Evolutionary conservation across 2,888 invertebrate genomes (phyloP).

Genomic region (Tyria jacobaeae): DNA sequence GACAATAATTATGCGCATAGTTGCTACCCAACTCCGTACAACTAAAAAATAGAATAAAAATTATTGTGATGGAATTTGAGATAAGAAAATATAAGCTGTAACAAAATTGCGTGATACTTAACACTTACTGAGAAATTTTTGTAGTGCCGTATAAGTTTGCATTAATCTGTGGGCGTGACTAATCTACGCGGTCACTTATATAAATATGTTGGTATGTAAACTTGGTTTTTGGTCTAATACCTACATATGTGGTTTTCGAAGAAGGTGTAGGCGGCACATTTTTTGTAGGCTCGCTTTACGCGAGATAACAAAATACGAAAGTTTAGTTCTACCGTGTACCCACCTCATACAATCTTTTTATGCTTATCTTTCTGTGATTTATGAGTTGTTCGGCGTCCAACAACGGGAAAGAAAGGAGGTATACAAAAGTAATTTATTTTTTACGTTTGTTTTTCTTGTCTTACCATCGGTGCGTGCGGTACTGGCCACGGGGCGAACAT

Average conservation of each 20-base stretch:
- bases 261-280: conserved; percentile 75
- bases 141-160: conserved; percentile 26
- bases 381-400: conserved; percentile 84
- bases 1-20: conserved; percentile 38
- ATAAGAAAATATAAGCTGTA: conserved; percentile 38
- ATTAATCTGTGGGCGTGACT: conserved; percentile 40
- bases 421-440: conserved; percentile 87
- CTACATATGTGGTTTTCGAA: conserved; percentile 64
- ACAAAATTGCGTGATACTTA: conserved; percentile 46
- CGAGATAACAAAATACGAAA: conserved; percentile 85
- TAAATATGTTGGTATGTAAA: conserved; percentile 26
- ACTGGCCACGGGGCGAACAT: conserved; percentile 81
- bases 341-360: conserved; percentile 86
- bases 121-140: conserved; percentile 48
- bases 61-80: conserved; percentile 46
- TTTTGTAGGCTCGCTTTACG: conserved; percentile 75
- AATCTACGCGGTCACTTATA: conserved; percentile 38
- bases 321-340: conserved; percentile 84
- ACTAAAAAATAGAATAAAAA: conserved; percentile 41
- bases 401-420: conserved; percentile 85
- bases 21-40: conserved; percentile 22
- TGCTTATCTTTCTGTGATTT: conserved; percentile 87
- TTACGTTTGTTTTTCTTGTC: conserved; percentile 85
- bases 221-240: conserved; percentile 47
- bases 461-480: conserved; percentile 82